Evolutionary conservation across 2,888 invertebrate species (phyloP).

Genomic region (Morpho achilles): DNA sequence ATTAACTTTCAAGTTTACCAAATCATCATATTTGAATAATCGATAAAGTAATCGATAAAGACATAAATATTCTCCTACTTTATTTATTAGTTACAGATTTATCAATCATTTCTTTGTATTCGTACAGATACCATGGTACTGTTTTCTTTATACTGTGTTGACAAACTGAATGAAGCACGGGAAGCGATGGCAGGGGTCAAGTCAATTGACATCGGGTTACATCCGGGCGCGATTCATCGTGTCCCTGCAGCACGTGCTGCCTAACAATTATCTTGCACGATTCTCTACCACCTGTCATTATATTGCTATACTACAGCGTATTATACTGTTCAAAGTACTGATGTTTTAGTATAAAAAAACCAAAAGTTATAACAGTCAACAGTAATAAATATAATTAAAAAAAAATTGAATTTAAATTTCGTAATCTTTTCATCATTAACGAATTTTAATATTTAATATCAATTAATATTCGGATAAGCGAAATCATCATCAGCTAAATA

Average conservation of each 20-base stretch:
- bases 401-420: no score
- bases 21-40: no score
- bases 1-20: no score
- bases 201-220: conserved; percentile 70
- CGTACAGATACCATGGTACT: background rate
- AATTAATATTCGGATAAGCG: no score
- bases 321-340: no score
- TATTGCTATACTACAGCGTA: conserved; percentile 13
- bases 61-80: background rate
- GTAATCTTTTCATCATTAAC: no score
- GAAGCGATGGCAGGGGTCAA: conserved; percentile 70
- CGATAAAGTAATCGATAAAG: no score
- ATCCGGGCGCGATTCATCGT: conserved; percentile 56
- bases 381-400: no score
- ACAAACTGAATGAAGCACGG: conserved; percentile 44
- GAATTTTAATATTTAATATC: no score
- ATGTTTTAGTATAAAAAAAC: no score
- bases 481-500: no score
- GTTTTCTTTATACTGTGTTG: conserved; percentile 15
- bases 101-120: background rate
- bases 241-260: conserved; percentile 53
- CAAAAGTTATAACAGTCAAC: no score
- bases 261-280: conserved; percentile 30
- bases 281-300: conserved; percentile 36
- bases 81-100: background rate